Percentiles rank a stretch among this genome's conserved stretches.
Conservation (phyloP, 2,113 vertebrate genomes). For the Hypomesus transpacificus region DNA sequence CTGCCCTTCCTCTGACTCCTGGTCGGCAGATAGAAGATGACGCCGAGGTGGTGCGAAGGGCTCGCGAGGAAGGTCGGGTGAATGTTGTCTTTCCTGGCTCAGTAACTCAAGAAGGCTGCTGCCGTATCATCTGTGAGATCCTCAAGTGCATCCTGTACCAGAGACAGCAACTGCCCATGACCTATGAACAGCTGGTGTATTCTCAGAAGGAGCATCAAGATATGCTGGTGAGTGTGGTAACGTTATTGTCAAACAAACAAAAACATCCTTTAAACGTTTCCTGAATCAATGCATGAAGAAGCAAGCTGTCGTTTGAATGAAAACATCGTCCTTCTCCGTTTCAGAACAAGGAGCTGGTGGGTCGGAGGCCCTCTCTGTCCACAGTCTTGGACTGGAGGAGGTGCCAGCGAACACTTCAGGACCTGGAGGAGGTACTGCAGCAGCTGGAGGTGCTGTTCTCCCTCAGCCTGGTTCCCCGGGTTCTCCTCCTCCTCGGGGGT, state of each 20-base stretch:
- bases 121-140: conserved; percentile 85
- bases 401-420: conserved; percentile 78
- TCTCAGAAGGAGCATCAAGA: conserved; percentile 73
- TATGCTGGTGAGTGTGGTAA: conserved; percentile 44
- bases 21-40: conserved; percentile 35
- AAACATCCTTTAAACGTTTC: too few relatives aligned
- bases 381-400: conserved; percentile 67
- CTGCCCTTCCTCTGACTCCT: not conserved
- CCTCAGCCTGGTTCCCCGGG: conserved; percentile 82
- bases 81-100: conserved; percentile 80
- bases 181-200: conserved; percentile 85
- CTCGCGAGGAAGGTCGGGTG: conserved; percentile 68
- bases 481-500: conserved; percentile 90
- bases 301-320: not conserved
- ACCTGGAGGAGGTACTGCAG: conserved; percentile 81
- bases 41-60: conserved; percentile 52
- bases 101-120: conserved; percentile 83
- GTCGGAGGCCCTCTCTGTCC: conserved; percentile 53
- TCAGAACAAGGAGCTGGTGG: conserved; percentile 69
- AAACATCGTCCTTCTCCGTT: not conserved
- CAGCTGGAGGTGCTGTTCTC: conserved; percentile 85
- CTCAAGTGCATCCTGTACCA: conserved; percentile 91
- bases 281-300: too few relatives aligned
- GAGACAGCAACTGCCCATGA: conserved; percentile 91
- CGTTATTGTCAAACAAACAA: not conserved